Evolutionary conservation across 2,797 vertebrate genomes (phyloP).

Genomic region (Nasua narica): DNA sequence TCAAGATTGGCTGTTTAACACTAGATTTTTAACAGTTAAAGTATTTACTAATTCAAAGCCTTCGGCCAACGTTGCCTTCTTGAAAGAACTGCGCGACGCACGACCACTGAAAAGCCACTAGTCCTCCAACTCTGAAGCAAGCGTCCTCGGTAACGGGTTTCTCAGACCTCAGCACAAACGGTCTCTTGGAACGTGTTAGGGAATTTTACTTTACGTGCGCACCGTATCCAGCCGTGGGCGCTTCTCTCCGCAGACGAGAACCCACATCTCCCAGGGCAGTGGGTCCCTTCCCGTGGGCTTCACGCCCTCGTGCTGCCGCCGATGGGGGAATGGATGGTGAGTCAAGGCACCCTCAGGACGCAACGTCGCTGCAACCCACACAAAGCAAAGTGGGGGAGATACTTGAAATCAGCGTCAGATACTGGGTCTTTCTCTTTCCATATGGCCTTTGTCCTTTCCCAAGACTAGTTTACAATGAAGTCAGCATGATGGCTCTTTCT

Average conservation of each 20-base stretch:
- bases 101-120: accelerated
- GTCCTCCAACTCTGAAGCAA: accelerated
- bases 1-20: neutral
- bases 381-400: neutral
- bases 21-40: neutral
- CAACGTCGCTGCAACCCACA: neutral
- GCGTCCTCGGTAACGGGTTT: accelerated
- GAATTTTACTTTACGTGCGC: neutral
- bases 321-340: neutral
- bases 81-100: accelerated
- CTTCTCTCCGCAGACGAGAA: too few relatives aligned
- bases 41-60: accelerated
- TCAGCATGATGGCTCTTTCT: neutral
- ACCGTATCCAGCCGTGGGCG: accelerated
- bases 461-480: neutral
- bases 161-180: accelerated
- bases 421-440: slow-evolving; percentile 25
- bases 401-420: neutral
- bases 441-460: neutral
- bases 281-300: neutral
- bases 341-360: neutral
- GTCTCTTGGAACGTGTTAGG: neutral
- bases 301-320: neutral
- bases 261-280: neutral
- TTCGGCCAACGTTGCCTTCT: neutral